phyloP scores from a whole-genome alignment of 2,797 vertebrate genomes.

The Taenioides sp. region DNA sequence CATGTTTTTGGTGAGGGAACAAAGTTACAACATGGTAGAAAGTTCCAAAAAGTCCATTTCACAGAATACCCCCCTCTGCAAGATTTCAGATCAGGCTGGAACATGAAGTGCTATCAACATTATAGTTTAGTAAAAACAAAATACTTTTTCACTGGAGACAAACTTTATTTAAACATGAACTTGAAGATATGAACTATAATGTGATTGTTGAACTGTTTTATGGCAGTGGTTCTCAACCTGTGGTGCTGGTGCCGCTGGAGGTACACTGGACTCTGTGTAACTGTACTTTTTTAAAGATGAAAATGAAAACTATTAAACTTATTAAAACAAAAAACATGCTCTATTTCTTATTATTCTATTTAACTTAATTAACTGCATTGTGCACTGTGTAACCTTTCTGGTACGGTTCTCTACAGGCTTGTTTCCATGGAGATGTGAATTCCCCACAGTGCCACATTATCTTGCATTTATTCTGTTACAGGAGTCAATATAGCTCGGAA shows the following conservation, averaged over 20 bases:
- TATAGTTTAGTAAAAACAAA: neutral
- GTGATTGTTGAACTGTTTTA: neutral
- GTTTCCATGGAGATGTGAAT: neutral
- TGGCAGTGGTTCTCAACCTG: slow-evolving; percentile 8
- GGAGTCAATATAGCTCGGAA: too few species aligned
- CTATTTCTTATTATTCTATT: neutral
- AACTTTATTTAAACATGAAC: neutral
- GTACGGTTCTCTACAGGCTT: neutral
- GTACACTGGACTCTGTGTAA: neutral
- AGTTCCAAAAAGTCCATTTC: too few species aligned
- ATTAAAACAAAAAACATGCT: neutral
- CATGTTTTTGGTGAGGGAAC: too few species aligned
- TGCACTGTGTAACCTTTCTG: neutral
- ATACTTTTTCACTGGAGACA: neutral
- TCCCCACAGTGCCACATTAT: too few species aligned
- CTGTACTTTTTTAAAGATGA: slow-evolving; percentile 1
- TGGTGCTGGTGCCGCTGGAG: neutral
- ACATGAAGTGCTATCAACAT: neutral
- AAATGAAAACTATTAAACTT: slow-evolving; percentile 5
- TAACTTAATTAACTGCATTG: neutral
- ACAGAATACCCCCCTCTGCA: too few species aligned
- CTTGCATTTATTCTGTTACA: too few species aligned
- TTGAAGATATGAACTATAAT: neutral
- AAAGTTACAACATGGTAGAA: too few species aligned
- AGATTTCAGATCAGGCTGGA: neutral